Percentiles rank a stretch among this genome's conserved stretches.
phyloP scores from a whole-genome alignment of 1,140 invertebrate species.

The Cotesia glomerata region DNA sequence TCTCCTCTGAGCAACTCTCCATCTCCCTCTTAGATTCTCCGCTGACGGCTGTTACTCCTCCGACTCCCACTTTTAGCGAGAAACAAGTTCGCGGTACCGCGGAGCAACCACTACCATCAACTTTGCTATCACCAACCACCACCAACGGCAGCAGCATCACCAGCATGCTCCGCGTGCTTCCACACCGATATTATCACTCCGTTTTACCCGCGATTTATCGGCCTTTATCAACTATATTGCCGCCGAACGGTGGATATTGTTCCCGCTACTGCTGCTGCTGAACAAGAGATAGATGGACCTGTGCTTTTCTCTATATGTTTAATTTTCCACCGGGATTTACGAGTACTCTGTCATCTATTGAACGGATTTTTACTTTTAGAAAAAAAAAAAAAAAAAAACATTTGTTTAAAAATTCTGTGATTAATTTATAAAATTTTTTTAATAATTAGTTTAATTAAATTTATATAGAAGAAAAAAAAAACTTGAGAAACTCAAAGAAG shows the following conservation, averaged over 20 bases:
- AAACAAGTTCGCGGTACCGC: too few species aligned
- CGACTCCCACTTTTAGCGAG: not conserved
- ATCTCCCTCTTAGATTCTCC: too few species aligned
- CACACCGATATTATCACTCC: slow-evolving; percentile 58
- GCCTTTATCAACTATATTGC: slow-evolving; percentile 59
- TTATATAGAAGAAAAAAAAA: not conserved
- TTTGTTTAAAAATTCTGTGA: too few species aligned
- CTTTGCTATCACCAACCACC: not conserved
- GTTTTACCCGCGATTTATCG: slow-evolving; percentile 61
- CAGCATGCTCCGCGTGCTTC: slow-evolving; percentile 20
- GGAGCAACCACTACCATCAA: slow-evolving; percentile 9
- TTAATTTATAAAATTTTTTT: not conserved
- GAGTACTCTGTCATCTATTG: not conserved
- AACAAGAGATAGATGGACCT: too few species aligned
- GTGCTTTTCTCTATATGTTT: not conserved
- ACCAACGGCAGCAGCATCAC: slow-evolving; percentile 15
- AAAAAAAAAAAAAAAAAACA: not conserved
- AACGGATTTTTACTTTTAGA: not conserved
- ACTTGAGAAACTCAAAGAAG: not conserved
- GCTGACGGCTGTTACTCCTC: too few species aligned
- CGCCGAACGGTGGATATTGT: slow-evolving; percentile 41
- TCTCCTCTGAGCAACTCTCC: not conserved
- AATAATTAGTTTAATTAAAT: not conserved
- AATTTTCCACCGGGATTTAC: not conserved
- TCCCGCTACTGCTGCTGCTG: slow-evolving; percentile 31